Conservation (phyloP, 2,888 invertebrate species). For the Scaptomyza reducta region DNA sequence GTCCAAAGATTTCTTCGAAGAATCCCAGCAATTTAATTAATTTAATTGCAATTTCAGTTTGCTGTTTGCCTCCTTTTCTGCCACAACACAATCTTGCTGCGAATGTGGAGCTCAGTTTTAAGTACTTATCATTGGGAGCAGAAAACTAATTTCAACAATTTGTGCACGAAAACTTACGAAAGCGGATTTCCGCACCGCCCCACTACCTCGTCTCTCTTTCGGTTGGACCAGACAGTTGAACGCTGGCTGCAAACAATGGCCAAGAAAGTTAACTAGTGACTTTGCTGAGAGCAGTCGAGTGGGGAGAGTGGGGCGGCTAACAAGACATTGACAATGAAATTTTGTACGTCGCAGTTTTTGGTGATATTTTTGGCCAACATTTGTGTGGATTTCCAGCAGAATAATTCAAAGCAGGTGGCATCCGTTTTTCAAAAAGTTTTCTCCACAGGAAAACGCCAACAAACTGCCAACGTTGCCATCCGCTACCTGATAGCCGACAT, state of each 20-base stretch:
- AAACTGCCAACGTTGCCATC: constrained; percentile 33
- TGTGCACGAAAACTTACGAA: constrained; percentile 71
- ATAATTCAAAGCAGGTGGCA: constrained; percentile 56
- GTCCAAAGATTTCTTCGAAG: constrained; percentile 28
- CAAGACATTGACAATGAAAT: constrained; percentile 65
- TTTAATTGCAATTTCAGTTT: constrained; percentile 68
- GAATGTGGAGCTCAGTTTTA: constrained; percentile 64
- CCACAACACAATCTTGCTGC: constrained; percentile 1
- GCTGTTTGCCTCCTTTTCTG: not conserved
- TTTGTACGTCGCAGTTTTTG: constrained; percentile 44
- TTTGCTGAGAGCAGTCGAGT: constrained; percentile 19
- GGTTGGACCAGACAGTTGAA: constrained; percentile 47
- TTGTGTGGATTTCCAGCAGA: constrained; percentile 43
- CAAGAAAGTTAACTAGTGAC: constrained; percentile 70
- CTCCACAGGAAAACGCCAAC: constrained; percentile 45
- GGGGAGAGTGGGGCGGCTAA: not conserved
- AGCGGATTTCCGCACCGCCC: constrained; percentile 68
- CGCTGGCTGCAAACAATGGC: constrained; percentile 67
- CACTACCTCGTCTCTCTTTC: not conserved
- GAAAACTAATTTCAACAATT: constrained; percentile 80
- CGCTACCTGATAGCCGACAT: not conserved
- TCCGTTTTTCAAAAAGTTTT: constrained; percentile 38
- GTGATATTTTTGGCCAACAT: constrained; percentile 45
- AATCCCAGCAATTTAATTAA: constrained; percentile 71
- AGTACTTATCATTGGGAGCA: constrained; percentile 70